Evolutionary conservation across 2,888 invertebrate species (phyloP), one percentile per base, ranked within the genome.

Genomic region (Pollenia griseotomentosa): DNA sequence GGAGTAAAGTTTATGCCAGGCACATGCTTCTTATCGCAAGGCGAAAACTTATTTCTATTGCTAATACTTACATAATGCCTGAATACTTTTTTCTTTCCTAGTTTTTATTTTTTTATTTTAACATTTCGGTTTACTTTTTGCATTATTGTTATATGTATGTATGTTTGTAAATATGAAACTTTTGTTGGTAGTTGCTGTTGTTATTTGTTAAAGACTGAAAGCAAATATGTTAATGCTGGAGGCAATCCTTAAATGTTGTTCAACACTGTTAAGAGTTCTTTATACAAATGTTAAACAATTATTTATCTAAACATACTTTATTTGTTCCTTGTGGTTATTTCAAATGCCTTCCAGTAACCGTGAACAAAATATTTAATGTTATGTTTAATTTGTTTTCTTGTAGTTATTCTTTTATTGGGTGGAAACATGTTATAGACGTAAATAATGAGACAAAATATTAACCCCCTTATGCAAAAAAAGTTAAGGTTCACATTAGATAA

Each of bases 291-390:
- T 75, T 83, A 65, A 79, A 70, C 79, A 79, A 86, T 83, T 83
- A 86, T 83, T 83, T 86, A 68, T 79, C 46, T 63, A 79, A 86
- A 86, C 63, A 75, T 79, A 57, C 46, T 83, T 86, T 86, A 79
- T 86, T 78, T 79, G 61, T 82, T 74, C n/a, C 73, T 68, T 79
- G 82, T 40, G 82, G 78, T 82, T 86, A 42, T 82, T 74, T 42
- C 40, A 48, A 74, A 78, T 82, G 86, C 78, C 85, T 78, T 61
- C 10, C 14, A 78, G 79, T 53, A 33, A 70, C 6, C 16, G 59
- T 73, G 57, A 78, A 73, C 55, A 73, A 78, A 68, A 65, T 66
- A 85, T 57, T 71, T 57, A 70, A 77, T 55, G 53, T 59, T 75
- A 23, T 77, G 71, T 77, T 82, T 68, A 61, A 61, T 77, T 77